Conservation (phyloP, 2,797 vertebrate genomes). For the Hoplostethus mediterraneus region DNA sequence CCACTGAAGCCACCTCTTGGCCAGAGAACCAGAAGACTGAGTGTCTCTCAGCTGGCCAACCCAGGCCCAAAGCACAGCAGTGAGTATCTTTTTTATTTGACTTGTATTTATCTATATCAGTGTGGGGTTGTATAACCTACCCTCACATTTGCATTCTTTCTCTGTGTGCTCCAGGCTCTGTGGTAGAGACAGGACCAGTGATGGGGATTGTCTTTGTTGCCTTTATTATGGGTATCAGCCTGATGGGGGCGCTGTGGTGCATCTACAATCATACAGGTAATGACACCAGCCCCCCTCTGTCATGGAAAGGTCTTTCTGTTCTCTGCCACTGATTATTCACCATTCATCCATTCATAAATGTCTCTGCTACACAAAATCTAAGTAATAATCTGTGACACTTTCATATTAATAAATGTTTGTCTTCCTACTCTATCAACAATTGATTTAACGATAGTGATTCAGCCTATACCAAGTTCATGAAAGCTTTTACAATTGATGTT, state of each 20-base stretch:
- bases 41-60: constrained; percentile 33
- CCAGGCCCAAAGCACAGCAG: constrained; percentile 54
- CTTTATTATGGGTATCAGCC: constrained; percentile 85
- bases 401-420: no score
- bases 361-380: no score
- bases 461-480: no score
- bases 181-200: constrained; percentile 68
- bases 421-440: no score
- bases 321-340: no score
- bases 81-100: constrained; percentile 48
- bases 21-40: constrained; percentile 64
- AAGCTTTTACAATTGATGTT: no score
- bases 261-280: constrained; percentile 87
- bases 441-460: no score
- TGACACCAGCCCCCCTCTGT: neutral
- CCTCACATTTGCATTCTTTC: neutral
- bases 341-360: neutral
- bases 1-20: constrained; percentile 56
- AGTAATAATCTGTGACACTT: no score
- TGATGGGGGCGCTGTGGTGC: constrained; percentile 87
- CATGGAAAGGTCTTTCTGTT: neutral
- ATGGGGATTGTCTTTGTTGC: constrained; percentile 84
- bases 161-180: constrained; percentile 56
- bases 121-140: neutral
- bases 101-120: no score